These are phyloP conservation scores for Syrrhaptes paradoxus DNA, from an alignment of 2,113 vertebrate species.

Conservation along the genomic window DNA sequence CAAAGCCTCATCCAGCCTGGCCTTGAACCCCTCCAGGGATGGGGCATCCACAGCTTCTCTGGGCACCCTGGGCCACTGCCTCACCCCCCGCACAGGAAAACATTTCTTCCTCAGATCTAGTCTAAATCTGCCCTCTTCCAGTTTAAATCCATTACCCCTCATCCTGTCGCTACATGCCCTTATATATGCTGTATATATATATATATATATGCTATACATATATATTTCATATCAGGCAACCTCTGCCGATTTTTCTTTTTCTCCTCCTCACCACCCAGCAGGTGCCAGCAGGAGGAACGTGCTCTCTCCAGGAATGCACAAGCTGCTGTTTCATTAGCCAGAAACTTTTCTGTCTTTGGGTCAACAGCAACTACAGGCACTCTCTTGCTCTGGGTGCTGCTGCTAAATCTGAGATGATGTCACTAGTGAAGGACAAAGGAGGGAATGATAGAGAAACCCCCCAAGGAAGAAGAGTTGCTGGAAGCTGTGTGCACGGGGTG, in stretches of 20 bases:
- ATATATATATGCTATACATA: no score
- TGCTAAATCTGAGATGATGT: neutral
- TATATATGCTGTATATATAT: no score
- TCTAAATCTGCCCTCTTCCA: no score
- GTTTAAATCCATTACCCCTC: no score
- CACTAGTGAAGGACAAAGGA: neutral
- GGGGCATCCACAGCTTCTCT: no score
- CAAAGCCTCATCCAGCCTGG: no score
- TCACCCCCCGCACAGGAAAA: no score
- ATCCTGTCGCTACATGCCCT: no score
- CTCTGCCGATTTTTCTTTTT: neutral
- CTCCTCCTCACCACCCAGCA: neutral
- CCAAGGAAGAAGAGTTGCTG: neutral
- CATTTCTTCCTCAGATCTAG: no score
- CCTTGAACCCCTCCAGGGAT: no score
- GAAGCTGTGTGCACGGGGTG: neutral
- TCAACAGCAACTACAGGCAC: neutral
- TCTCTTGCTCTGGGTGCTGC: neutral
- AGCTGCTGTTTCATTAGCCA: neutral
- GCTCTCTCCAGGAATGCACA: neutral
- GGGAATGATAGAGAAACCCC: neutral
- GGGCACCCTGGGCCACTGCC: no score
- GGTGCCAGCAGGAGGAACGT: neutral
- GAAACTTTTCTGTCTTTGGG: neutral
- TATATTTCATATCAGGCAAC: neutral